Evolutionary conservation across 2,797 vertebrate species (phyloP), one percentile per base, ranked within the genome.

Genomic region (Acipenser ruthenus): DNA sequence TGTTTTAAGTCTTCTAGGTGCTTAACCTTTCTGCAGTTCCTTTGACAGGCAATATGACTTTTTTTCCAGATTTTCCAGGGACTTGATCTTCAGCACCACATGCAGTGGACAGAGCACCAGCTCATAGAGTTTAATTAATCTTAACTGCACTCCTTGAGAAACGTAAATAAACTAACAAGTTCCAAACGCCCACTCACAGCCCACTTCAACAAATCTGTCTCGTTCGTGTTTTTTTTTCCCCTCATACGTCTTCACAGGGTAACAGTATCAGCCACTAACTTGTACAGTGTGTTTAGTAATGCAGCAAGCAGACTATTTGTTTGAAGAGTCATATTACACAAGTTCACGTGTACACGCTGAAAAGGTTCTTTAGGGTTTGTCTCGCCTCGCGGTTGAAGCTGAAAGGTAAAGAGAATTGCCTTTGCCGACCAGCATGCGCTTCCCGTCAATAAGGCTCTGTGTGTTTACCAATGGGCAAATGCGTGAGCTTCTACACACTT

Each of bases 301-400:
- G 23, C 23, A 37, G 4, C 23, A 37, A 37, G 23, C 23, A 37
- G 23, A 37, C 23, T 37, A 2, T 37, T 37, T 37, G 23, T 37
- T 2, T 37, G 23, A 3, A 37, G 23, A 37, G 23, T 37, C 23
- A 2, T 37, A 37, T 37, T 37, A 37, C 23, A 37, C 23, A 37
- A 37, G 23, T 3, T 37, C 23, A 37, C 0, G 23, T 37, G 23
- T 37, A 37, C 23, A 37, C 4, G 23, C 23, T 37, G 23, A 37
- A 37, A 37, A 37, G 23, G 23, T 37, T 37, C 23, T 37, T 37
- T 37, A 37, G 23, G 23, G 23, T 37, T 37, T 15, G 70, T 67
- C 48, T 71, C 79, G 78, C 82, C 80, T 82, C 77, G 71, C 53
- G 69, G 63, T 51, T 52, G 72, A 71, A 68, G 66, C 69, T 50